Evolutionary conservation across 2,888 invertebrate genomes (phyloP).

Genomic region (Rhopalosiphum nymphaeae): DNA sequence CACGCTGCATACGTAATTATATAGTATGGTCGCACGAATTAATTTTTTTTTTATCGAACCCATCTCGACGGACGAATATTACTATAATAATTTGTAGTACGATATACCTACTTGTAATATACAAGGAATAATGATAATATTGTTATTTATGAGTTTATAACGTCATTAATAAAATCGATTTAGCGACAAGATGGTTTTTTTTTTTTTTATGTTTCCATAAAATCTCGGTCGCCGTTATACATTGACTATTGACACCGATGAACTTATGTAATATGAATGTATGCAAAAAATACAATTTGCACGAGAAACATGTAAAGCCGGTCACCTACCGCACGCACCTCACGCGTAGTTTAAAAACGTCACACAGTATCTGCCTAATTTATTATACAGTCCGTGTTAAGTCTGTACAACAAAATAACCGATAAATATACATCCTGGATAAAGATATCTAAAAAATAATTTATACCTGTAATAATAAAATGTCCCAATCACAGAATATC

Average conservation of each 20-base stretch:
- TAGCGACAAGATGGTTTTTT: neutral
- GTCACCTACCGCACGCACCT: neutral
- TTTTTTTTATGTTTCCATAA: neutral
- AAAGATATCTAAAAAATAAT: neutral
- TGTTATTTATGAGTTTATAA: neutral
- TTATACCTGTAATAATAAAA: neutral
- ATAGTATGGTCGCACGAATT: neutral
- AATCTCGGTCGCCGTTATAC: neutral
- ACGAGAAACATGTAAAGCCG: neutral
- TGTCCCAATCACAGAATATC: neutral
- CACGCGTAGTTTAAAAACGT: neutral
- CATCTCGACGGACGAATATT: neutral
- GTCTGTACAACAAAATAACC: neutral
- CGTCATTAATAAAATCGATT: neutral
- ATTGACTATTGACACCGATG: neutral
- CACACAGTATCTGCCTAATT: neutral
- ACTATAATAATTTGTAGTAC: constrained; percentile 9
- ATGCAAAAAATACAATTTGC: neutral
- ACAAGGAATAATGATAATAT: neutral
- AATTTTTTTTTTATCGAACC: neutral
- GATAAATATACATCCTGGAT: neutral
- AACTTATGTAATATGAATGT: neutral
- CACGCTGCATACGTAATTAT: constrained; percentile 13
- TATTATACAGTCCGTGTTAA: neutral
- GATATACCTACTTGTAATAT: neutral